These are phyloP conservation scores for Drosophila nikananu DNA, from an alignment of 1,140 invertebrate genomes.

Conservation along the genomic window DNA sequence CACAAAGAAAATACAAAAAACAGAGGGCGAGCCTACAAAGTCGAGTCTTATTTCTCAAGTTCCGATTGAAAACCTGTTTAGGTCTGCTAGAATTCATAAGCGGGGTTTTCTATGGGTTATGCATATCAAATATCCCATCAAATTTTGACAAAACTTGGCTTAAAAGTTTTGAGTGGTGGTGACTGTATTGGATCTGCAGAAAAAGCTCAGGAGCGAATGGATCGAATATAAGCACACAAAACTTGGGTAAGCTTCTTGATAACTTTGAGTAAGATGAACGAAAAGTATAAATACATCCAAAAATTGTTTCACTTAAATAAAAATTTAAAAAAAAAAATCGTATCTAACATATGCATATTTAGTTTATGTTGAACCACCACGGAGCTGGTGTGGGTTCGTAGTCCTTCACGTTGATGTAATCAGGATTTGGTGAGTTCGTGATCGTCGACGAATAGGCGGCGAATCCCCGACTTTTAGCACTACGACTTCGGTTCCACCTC, in stretches of 20 bases:
- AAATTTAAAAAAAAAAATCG: slow-evolving; percentile 3
- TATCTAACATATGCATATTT: not conserved
- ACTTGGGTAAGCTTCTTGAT: not conserved
- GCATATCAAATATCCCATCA: not conserved
- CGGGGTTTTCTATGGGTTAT: not conserved
- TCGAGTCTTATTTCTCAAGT: slow-evolving; percentile 12
- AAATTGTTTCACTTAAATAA: not conserved
- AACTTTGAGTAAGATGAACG: not conserved
- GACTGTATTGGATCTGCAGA: slow-evolving; percentile 10
- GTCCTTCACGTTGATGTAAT: slow-evolving; percentile 50
- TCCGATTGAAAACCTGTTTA: slow-evolving; percentile 7
- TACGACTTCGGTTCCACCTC: slow-evolving; percentile 37
- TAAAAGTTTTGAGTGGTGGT: slow-evolving; percentile 19
- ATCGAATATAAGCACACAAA: not conserved
- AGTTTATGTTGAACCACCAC: slow-evolving; percentile 53
- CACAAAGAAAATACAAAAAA: not conserved
- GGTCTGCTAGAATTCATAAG: not conserved
- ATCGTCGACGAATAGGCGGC: not conserved
- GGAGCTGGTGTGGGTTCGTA: not conserved
- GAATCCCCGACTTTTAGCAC: not conserved
- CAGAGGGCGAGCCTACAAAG: slow-evolving; percentile 8
- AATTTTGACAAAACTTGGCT: not conserved
- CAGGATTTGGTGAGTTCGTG: slow-evolving; percentile 15
- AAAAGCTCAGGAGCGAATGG: slow-evolving; percentile 18
- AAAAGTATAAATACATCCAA: not conserved